Percentiles rank a stretch among this genome's conserved stretches.
phyloP scores from a whole-genome alignment of 2,113 vertebrate genomes.

The Talpa occidentalis region DNA sequence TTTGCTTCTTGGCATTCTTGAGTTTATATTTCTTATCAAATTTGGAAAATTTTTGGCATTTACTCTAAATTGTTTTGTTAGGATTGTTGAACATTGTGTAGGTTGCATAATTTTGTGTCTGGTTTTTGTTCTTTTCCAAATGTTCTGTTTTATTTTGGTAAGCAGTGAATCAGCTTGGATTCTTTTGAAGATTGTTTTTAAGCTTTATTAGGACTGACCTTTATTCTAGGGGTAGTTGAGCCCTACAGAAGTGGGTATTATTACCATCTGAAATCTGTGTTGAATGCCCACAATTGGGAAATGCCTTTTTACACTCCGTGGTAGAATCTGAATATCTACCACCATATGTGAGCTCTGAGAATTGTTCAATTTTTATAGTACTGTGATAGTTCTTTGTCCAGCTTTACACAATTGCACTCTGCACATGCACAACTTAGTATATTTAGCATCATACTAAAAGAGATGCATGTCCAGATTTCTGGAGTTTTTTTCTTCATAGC shows the following conservation, averaged over 20 bases:
- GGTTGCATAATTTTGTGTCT: neutral
- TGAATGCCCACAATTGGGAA: neutral
- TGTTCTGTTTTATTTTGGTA: neutral
- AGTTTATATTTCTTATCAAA: constrained; percentile 31
- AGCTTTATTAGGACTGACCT: neutral
- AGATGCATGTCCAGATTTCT: neutral
- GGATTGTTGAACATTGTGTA: neutral
- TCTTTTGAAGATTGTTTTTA: constrained; percentile 3
- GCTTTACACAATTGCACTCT: neutral
- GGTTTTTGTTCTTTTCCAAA: constrained; percentile 6
- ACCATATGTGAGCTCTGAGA: neutral
- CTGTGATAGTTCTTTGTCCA: neutral
- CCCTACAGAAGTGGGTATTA: neutral
- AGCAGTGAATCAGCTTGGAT: neutral
- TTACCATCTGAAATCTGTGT: neutral
- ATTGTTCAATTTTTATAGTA: neutral
- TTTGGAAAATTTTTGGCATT: neutral
- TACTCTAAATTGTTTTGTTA: neutral
- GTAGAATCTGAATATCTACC: neutral
- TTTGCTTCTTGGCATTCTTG: neutral
- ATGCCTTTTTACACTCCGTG: neutral
- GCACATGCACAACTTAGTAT: neutral
- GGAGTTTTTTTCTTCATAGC: neutral
- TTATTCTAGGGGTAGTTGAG: neutral
- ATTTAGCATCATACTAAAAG: neutral